phyloP scores from a whole-genome alignment of 2,888 invertebrate genomes.

The Lepidochrysops patricia region DNA sequence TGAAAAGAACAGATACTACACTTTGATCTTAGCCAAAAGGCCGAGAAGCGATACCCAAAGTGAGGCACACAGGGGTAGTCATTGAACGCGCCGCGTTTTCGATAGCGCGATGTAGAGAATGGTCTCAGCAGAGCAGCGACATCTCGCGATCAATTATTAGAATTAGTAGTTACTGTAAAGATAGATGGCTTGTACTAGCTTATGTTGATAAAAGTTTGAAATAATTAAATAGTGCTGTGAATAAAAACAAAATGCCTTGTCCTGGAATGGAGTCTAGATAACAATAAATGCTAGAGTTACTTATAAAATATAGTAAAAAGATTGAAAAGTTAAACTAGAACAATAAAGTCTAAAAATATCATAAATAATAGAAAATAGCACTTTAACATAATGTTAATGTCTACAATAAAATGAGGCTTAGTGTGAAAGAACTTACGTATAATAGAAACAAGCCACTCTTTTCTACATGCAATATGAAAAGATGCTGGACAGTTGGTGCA shows the following conservation, averaged over 20 bases:
- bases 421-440: conserved; percentile 38
- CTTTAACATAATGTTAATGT: no score
- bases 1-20: conserved; percentile 36
- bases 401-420: neutral
- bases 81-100: conserved; percentile 12
- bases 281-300: no score
- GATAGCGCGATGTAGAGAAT: conserved; percentile 14
- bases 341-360: no score
- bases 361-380: no score
- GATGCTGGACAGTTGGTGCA: conserved; percentile 52
- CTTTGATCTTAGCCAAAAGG: conserved; percentile 36
- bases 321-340: no score
- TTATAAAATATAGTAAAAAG: no score
- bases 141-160: neutral
- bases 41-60: conserved; percentile 28
- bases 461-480: conserved; percentile 48
- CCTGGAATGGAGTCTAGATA: no score
- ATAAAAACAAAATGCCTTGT: no score
- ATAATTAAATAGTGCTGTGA: no score
- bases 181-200: neutral
- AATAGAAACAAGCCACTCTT: conserved; percentile 55
- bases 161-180: neutral
- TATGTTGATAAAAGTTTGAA: no score
- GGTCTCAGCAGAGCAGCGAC: neutral
- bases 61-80: neutral